Base-by-base conservation (phyloP, 2,113 vertebrate genomes). In the Malaclemys terrapin region DNA sequence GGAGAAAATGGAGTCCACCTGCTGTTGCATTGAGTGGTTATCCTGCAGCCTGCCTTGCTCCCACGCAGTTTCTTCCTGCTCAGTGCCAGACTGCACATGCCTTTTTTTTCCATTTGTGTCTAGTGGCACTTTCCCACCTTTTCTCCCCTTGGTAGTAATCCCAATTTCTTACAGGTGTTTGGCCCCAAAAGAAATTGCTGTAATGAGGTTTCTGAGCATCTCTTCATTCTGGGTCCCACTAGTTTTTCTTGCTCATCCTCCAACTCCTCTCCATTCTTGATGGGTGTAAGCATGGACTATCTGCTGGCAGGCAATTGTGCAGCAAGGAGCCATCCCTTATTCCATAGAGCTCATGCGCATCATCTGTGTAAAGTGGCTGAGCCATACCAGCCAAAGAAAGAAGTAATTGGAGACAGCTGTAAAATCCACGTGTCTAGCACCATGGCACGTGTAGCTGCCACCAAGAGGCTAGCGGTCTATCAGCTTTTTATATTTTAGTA, bases 401-500 rank as follows among this genome's bases (percentile, higher is more conserved):
- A 59, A 62, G 54, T 75, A 54, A 91, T 49, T 62, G 45, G 89
- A 91, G 80, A 62, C 79, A 75, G 29, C 9, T 56, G 81, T 76
- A 42, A 38, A 85, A 72, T 52, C 47, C 54, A 65, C 5, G 49
- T 76, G 17, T 19, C 19, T 29, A 31, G 35, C 57, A 87, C 25
- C 25, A 88, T 50, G 6, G 27, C 11, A 10, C 20, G 42, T 92
- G 92, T 84, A 83, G 20, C 85, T 88, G 86, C 89, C 76, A 50
- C 80, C 82, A 79, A 80, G 42, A 87, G n/a, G 56, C 89, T 75
- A 94, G 91, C 76, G 56, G 90, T 82, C 50, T 24, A 10, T 31
- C 29, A 93, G 88, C 54, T 78, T 72, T 96, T 83, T 47, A 72
- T 85, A 57, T 91, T 81, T 82, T 47, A 89, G 86, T 85, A 75